Conservation (phyloP, 1,140 invertebrate genomes). For the Solen grandis region DNA sequence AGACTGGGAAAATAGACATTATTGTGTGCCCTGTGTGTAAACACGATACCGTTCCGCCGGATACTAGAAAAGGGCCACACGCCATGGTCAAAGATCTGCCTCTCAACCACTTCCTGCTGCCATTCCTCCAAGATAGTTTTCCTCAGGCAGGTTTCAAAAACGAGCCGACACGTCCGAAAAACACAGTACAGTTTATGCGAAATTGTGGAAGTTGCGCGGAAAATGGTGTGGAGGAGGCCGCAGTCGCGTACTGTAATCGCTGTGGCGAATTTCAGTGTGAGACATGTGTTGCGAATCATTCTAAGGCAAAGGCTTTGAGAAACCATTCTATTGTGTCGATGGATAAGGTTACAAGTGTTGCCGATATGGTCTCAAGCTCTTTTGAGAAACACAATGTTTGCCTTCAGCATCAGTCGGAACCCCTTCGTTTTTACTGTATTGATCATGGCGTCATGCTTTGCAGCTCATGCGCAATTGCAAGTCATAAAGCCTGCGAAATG, state of each 20-base stretch:
- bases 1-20: slow-evolving; percentile 26
- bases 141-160: too few species aligned
- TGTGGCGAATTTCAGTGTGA: slow-evolving; percentile 48
- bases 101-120: slow-evolving; percentile 44
- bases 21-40: slow-evolving; percentile 44
- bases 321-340: slow-evolving; percentile 15
- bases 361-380: not conserved
- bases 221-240: slow-evolving; percentile 14
- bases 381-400: slow-evolving; percentile 45
- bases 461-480: slow-evolving; percentile 27
- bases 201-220: slow-evolving; percentile 33
- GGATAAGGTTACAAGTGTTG: slow-evolving; percentile 23
- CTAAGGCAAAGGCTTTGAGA: slow-evolving; percentile 22
- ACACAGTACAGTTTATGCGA: slow-evolving; percentile 26
- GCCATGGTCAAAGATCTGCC: slow-evolving; percentile 47
- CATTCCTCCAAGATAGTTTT: slow-evolving; percentile 26
- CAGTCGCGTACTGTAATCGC: slow-evolving; percentile 30
- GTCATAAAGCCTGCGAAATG: slow-evolving; percentile 49
- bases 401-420: slow-evolving; percentile 28
- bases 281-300: slow-evolving; percentile 32
- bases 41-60: slow-evolving; percentile 19
- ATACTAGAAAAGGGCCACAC: slow-evolving; percentile 37
- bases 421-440: slow-evolving; percentile 21
- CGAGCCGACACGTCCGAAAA: not conserved
- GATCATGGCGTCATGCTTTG: slow-evolving; percentile 44